phyloP scores from a whole-genome alignment of 1,140 invertebrate genomes.

The Chrysoperla carnea region DNA sequence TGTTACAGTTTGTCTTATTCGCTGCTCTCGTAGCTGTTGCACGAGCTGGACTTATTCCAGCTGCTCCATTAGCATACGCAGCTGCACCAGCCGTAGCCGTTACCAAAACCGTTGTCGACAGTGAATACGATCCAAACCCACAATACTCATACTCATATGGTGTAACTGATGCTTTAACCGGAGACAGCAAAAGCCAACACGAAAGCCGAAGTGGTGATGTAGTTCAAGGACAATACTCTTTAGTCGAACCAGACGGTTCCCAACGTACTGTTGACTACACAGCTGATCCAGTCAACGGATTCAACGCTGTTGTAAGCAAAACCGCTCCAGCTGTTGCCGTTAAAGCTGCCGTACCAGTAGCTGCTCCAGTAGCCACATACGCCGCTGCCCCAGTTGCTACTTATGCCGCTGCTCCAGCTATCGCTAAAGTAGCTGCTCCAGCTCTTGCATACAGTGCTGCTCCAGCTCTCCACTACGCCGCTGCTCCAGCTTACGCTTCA shows the following conservation, averaged over 20 bases:
- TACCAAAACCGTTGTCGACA: constrained; percentile 10
- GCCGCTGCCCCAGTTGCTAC: background rate
- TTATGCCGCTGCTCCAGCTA: background rate
- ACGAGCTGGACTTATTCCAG: constrained; percentile 16
- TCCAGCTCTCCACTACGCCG: background rate
- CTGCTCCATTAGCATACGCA: constrained; percentile 1
- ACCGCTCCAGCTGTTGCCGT: constrained; percentile 19
- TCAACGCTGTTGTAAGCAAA: constrained; percentile 26
- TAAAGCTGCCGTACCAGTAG: constrained; percentile 7
- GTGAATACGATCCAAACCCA: constrained; percentile 32
- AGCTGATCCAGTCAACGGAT: constrained; percentile 16
- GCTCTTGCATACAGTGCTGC: background rate
- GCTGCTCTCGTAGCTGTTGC: constrained; percentile 22
- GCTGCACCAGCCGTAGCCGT: constrained; percentile 7
- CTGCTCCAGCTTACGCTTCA: background rate
- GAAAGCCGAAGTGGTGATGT: constrained; percentile 31
- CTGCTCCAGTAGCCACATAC: background rate
- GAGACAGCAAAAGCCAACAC: constrained; percentile 31
- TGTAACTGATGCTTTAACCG: constrained; percentile 32
- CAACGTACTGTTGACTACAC: constrained; percentile 22
- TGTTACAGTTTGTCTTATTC: constrained; percentile 22
- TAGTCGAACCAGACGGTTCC: constrained; percentile 17
- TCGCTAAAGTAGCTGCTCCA: constrained; percentile 1
- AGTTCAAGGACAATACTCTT: constrained; percentile 24
- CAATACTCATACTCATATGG: constrained; percentile 39